Evolutionary conservation across 1,140 invertebrate species (phyloP).

Genomic region (Spodoptera frugiperda): DNA sequence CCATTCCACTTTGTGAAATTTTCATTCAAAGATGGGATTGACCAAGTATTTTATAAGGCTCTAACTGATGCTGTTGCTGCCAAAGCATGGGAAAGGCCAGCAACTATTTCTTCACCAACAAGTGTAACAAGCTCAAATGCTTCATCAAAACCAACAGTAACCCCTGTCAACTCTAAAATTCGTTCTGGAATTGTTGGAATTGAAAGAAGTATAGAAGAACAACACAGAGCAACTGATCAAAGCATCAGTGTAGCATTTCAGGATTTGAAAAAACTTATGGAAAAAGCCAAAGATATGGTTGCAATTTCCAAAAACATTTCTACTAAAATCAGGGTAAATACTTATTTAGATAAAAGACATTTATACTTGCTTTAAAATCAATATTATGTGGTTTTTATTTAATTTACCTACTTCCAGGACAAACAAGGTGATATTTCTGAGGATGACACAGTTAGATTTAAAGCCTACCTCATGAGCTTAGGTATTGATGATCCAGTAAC

Average conservation of each 20-base stretch:
- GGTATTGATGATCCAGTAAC: conserved; percentile 99
- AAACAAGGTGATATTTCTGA: conserved; percentile 98
- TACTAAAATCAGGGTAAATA: conserved; percentile 93
- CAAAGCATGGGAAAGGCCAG: conserved; percentile 88
- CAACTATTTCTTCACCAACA: conserved; percentile 62
- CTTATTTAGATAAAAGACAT: not conserved
- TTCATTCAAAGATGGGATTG: conserved; percentile 95
- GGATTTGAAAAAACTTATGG: conserved; percentile 97
- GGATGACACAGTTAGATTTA: conserved; percentile 98
- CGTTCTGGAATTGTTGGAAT: conserved; percentile 97
- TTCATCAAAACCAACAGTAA: conserved; percentile 63
- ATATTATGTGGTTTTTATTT: not conserved
- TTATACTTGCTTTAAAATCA: no score
- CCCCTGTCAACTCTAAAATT: conserved; percentile 88
- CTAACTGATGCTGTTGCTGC: conserved; percentile 88
- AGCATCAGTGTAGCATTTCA: conserved; percentile 97
- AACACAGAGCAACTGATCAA: conserved; percentile 95
- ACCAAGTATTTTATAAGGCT: conserved; percentile 89
- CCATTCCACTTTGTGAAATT: conserved; percentile 92
- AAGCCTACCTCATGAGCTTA: conserved; percentile 97
- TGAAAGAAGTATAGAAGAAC: conserved; percentile 96
- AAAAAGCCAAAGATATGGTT: conserved; percentile 99
- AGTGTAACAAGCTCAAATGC: conserved; percentile 56
- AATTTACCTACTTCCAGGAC: conserved; percentile 87
- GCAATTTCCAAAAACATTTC: conserved; percentile 96